Evolutionary conservation across 2,113 vertebrate genomes (phyloP).

Genomic region (Hydrochoerus hydrochaeris): DNA sequence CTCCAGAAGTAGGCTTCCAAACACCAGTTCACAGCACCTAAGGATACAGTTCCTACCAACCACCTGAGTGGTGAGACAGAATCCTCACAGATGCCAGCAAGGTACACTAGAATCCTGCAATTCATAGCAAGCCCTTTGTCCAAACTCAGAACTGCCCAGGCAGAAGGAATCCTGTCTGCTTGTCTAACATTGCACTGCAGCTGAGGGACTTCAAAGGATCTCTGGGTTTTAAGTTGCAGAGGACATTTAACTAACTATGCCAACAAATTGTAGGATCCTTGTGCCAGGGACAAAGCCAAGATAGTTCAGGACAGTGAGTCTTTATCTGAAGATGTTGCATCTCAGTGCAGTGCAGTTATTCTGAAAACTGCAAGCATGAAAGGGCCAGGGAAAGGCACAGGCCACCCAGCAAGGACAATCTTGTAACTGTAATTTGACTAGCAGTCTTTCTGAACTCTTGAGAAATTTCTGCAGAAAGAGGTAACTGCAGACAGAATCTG

Average conservation of each 20-base stretch:
- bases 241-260: background rate
- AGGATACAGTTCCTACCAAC: background rate
- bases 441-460: background rate
- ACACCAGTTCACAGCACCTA: fast-evolving
- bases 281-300: background rate
- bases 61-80: background rate
- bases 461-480: background rate
- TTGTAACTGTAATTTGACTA: background rate
- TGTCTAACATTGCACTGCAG: background rate
- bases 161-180: background rate
- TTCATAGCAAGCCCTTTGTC: background rate
- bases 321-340: background rate
- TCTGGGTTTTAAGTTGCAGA: background rate
- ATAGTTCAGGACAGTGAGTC: background rate
- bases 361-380: background rate
- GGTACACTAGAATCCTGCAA: background rate
- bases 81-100: background rate
- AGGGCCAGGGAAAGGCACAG: too few relatives aligned
- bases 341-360: background rate
- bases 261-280: background rate
- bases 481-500: background rate
- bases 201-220: background rate
- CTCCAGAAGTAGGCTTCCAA: background rate
- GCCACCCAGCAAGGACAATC: background rate
- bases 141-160: background rate